Percentiles rank a stretch among this genome's conserved stretches.
Evolutionary conservation across 92 coral and sea anemone species (phyloP).

Genomic region (Porites lobata): DNA sequence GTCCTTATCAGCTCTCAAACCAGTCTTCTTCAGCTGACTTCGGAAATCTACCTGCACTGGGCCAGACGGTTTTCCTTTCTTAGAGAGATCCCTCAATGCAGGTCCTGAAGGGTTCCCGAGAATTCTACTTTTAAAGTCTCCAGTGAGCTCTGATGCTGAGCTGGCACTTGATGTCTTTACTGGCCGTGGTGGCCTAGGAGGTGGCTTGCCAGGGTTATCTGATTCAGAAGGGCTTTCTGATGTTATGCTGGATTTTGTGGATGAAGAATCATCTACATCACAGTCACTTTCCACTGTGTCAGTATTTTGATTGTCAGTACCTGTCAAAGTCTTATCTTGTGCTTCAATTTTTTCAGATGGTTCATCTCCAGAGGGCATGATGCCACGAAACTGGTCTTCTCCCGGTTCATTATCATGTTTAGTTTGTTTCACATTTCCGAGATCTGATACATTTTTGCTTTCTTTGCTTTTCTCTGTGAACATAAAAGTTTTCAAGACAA

Average conservation of each 20-base stretch:
- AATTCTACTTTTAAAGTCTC: conserved; percentile 40
- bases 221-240: conserved; percentile 52
- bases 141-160: conserved; percentile 24
- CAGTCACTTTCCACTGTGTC: conserved; percentile 38
- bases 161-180: background rate
- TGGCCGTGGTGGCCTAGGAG: conserved; percentile 35
- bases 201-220: conserved; percentile 24
- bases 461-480: conserved; percentile 35
- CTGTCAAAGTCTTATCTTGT: background rate
- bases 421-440: background rate
- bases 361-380: background rate
- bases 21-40: conserved; percentile 77
- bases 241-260: conserved; percentile 43
- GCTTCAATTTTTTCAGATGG: conserved; percentile 37
- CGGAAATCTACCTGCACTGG: conserved; percentile 83
- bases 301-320: conserved; percentile 16
- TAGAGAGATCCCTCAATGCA: conserved; percentile 35
- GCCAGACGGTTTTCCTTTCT: conserved; percentile 38
- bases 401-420: conserved; percentile 1
- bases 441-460: conserved; percentile 3
- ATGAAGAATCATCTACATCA: conserved; percentile 50
- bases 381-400: background rate
- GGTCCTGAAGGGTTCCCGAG: conserved; percentile 32
- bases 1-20: conserved; percentile 60
- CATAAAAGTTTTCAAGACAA: background rate